Base-by-base conservation (phyloP, 2,113 vertebrate species). In the Phaethon lepturus region DNA sequence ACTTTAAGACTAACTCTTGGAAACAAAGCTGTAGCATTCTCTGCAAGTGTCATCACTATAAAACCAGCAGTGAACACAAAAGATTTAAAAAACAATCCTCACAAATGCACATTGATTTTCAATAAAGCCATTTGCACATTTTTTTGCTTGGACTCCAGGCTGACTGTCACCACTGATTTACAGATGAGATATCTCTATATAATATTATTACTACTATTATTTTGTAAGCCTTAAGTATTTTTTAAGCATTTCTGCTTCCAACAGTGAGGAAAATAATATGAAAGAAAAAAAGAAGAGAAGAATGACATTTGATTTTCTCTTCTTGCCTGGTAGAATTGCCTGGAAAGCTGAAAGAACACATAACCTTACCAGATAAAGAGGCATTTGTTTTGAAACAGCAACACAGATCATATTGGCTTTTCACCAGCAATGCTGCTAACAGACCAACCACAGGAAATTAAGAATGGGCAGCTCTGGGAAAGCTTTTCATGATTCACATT, bases 71-170 rank as follows among this genome's bases (percentile, higher is more conserved):
- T 35, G 74, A 94, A 85, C 47, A 87, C 59, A 94, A 96, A 94
- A 73, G 83, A 88, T 83, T 79, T 95, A 50, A 73, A 86, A 97
- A 97, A 92, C 87, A 96, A 91, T 78, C 92, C 90, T 91, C 56
- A 35, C 90, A 95, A 97, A 97, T 93, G 63, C 81, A 94, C 88
- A 98, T 90, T 95, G 98, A 98, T 97, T 98, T 98, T 98, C 98
- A 97, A 96, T 97, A 98, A 95, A 97, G 86, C 89, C 89, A 97
- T 97, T 97, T 95, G 73, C 94, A 97, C 91, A 6, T 87, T 93
- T 96, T 96, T 97, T 86, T 79, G 78, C 94, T 94, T 88, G 88
- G 64, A 76, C 82, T 88, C 90, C 88, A 86, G 81, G 89, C 75
- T 86, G 87, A 88, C 87, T 75, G 93, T 87, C 96, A 96, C 60